Base-by-base conservation (phyloP, 2,797 vertebrate species). In the Peromyscus attwateri region DNA sequence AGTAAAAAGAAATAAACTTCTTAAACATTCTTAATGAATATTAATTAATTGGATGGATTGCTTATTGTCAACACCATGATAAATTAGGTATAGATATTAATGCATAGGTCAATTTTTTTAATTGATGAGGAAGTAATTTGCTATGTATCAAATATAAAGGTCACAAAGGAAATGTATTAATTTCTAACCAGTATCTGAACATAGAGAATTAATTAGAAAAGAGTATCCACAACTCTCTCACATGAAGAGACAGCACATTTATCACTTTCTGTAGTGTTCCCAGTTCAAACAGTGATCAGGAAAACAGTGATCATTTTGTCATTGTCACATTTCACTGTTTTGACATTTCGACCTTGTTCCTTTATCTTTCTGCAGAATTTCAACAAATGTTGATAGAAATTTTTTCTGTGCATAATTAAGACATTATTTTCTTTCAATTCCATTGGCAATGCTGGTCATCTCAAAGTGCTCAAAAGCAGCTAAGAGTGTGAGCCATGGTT, bases 161-260 rank as follows among this genome's bases (percentile, higher is more conserved):
- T 96, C 95, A 92, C 92, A 89, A 96, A 95, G 96, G 95, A 97
- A 97, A 95, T 87, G 92, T 95, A 91, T 95, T 97, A 95, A 95
- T 96, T 97, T 96, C 77, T 93, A 94, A 87, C 64, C 49, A 49
- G 87, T 75, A 93, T 97, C 81, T 92, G 88, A 60, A 93, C 37
- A 83, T 25, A 93, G 84, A 92, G 90, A 96, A 96, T 87, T 95
- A 97, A 97, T 97, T 94, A 95, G 62, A 91, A 94, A n/a, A 79
- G 43, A 79, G 76, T 76, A 87, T 55, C 76, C 73, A 87, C 37
- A 83, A 66, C 27, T 96, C 70, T 75, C 40, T 34, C 52, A 75
- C 68, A 76, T 19, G 49, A 68, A 98, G 98, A 99, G 98, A 84
- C 81, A 71, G 80, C 82, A 9, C 84, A 68, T 92, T 82, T 57